Conservation (phyloP, 53 echinoderm and acorn worm species). For the Zoroaster sp. region DNA sequence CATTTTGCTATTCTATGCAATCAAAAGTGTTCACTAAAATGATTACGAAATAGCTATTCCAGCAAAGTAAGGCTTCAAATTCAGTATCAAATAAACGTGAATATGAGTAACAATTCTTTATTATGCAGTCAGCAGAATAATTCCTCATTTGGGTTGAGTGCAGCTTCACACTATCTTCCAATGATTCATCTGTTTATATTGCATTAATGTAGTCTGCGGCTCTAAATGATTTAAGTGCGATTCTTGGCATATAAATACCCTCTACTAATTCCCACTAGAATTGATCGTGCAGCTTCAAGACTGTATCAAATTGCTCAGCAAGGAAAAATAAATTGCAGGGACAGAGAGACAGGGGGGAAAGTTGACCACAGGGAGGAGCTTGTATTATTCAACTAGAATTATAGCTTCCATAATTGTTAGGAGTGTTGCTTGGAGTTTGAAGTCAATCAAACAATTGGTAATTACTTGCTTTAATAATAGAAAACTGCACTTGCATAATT, state of each 20-base stretch:
- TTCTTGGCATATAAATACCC: constrained; percentile 45
- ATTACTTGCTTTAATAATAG: too few relatives aligned
- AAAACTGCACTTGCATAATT: too few relatives aligned
- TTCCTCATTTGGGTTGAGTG: constrained; percentile 30
- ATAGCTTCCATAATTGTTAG: not conserved
- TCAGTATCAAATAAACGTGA: not conserved
- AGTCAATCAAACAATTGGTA: too few relatives aligned
- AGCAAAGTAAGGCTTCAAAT: too few relatives aligned
- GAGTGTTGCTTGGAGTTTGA: not conserved
- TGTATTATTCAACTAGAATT: not conserved
- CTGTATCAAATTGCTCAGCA: constrained; percentile 48
- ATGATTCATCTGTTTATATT: constrained; percentile 56
- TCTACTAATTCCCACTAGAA: constrained; percentile 34
- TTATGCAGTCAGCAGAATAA: not conserved
- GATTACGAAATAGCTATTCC: too few relatives aligned
- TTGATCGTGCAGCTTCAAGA: not conserved
- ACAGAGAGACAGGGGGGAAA: too few relatives aligned
- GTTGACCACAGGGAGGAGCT: not conserved
- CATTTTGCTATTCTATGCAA: too few relatives aligned
- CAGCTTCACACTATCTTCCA: constrained; percentile 33
- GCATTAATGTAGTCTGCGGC: constrained; percentile 43
- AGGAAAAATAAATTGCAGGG: constrained; percentile 43
- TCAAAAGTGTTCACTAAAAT: too few relatives aligned
- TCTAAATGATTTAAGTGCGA: constrained; percentile 57
- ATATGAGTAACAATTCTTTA: not conserved